phyloP scores from a whole-genome alignment of 2,797 vertebrate species.

The Hephaestus fuliginosus region DNA sequence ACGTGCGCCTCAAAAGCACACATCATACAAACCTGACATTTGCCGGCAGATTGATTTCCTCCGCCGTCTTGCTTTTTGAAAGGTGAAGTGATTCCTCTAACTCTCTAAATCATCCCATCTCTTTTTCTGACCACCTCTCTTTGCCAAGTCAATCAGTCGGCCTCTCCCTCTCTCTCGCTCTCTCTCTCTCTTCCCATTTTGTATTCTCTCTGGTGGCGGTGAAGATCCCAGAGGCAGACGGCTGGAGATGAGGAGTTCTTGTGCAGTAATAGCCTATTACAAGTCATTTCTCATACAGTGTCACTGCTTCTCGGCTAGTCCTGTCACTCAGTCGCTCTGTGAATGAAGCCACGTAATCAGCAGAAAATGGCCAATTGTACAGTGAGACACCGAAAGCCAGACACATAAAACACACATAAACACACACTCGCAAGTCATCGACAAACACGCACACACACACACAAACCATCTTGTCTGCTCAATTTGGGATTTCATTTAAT shows the following conservation, averaged over 20 bases:
- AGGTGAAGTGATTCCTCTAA: conserved; percentile 19
- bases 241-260: conserved; percentile 47
- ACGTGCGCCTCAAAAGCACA: conserved; percentile 17
- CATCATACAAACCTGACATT: conserved; percentile 17
- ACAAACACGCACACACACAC: neutral
- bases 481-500: neutral
- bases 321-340: conserved; percentile 42
- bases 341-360: conserved; percentile 48
- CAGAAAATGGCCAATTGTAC: conserved; percentile 44
- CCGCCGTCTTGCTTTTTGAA: neutral
- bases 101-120: conserved; percentile 13
- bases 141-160: conserved; percentile 28
- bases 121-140: conserved; percentile 20
- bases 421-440: neutral
- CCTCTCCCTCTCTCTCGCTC: neutral
- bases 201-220: conserved; percentile 10
- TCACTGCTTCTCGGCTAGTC: conserved; percentile 27
- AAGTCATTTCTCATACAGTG: conserved; percentile 48
- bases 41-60: conserved; percentile 28
- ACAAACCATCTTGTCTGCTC: neutral
- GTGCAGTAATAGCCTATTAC: conserved; percentile 64
- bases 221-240: conserved; percentile 44
- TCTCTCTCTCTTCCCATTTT: conserved; percentile 25
- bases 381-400: neutral
- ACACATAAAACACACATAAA: conserved; percentile 14